Percentiles rank a stretch among this genome's conserved stretches.
Conservation (phyloP, 2,797 vertebrate genomes). For the Coluber constrictor region DNA sequence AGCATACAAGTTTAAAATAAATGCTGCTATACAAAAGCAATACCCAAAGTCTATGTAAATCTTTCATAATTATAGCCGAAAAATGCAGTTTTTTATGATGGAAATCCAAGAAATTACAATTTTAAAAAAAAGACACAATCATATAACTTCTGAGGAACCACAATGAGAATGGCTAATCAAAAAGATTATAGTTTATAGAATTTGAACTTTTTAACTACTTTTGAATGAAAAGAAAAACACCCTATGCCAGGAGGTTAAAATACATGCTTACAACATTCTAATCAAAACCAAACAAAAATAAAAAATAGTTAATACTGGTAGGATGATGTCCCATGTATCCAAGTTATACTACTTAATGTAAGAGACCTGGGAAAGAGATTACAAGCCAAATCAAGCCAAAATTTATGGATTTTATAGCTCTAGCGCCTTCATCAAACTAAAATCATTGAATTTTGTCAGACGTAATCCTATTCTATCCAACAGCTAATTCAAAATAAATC, state of each 20-base stretch:
- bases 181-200: not conserved
- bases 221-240: not conserved
- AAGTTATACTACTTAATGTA: not conserved
- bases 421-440: not conserved
- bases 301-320: not conserved
- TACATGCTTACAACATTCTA: no score
- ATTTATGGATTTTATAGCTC: not conserved
- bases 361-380: not conserved
- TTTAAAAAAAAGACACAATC: not conserved
- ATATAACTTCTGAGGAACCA: not conserved
- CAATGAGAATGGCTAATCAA: not conserved
- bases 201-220: not conserved
- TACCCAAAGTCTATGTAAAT: not conserved
- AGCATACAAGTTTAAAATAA: not conserved
- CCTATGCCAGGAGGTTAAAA: no score
- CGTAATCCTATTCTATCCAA: not conserved
- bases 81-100: fast-evolving
- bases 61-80: not conserved
- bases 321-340: not conserved
- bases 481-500: not conserved
- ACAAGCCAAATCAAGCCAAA: not conserved
- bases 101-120: not conserved
- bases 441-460: not conserved
- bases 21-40: slow-evolving; percentile 16
- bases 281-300: no score